phyloP scores from a whole-genome alignment of 2,113 vertebrate species.

The Prolemur simus region DNA sequence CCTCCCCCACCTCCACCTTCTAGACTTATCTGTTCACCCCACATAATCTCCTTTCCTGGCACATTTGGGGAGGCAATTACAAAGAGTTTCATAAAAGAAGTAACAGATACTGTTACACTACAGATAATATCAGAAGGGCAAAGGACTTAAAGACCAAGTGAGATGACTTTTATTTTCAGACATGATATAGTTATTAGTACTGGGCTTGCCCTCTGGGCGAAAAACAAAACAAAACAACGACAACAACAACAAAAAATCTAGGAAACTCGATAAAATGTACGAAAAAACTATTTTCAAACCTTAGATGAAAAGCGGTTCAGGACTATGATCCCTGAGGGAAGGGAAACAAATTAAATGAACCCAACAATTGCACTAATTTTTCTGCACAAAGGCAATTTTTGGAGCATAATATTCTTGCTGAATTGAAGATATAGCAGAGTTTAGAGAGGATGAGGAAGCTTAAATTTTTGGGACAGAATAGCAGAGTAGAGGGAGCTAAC shows the following conservation, averaged over 20 bases:
- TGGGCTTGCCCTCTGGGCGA: neutral
- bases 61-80: neutral
- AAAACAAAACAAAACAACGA: neutral
- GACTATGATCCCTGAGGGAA: neutral
- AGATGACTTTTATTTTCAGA: neutral
- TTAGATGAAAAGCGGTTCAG: neutral
- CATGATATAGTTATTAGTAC: neutral
- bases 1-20: no score
- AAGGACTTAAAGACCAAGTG: neutral
- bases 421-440: neutral
- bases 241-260: neutral
- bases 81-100: neutral
- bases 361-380: neutral
- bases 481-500: neutral
- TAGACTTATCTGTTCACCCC: fast-evolving
- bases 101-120: neutral
- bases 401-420: neutral
- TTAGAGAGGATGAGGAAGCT: neutral
- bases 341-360: neutral
- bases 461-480: neutral
- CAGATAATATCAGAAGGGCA: neutral
- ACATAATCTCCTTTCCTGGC: neutral
- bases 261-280: neutral
- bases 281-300: neutral
- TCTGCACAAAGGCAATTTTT: neutral